These are phyloP conservation scores for Dione vanillae DNA, from an alignment of 2,888 invertebrate species.

Conservation along the genomic window DNA sequence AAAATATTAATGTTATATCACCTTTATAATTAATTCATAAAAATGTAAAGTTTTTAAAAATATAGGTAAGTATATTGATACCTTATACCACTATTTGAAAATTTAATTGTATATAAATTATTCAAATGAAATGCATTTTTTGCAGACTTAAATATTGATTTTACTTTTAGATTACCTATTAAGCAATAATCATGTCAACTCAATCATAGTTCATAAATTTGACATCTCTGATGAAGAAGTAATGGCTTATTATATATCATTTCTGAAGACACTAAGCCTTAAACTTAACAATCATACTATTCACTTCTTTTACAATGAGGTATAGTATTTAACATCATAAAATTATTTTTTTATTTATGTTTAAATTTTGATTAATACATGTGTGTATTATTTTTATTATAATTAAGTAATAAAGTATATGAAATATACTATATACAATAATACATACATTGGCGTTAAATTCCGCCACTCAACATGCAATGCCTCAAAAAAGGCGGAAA, in stretches of 20 bases:
- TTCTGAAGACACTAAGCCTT: conserved; percentile 98
- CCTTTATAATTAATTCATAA: too few species aligned
- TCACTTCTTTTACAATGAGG: conserved; percentile 99
- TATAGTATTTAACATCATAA: conserved; percentile 53
- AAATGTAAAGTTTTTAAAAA: too few species aligned
- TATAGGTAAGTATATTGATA: too few species aligned
- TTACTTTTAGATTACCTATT: conserved; percentile 95
- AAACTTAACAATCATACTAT: conserved; percentile 99
- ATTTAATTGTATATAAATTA: neutral
- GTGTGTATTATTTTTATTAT: neutral
- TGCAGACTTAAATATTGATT: neutral
- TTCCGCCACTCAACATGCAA: too few species aligned
- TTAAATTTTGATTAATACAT: neutral
- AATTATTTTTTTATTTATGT: too few species aligned
- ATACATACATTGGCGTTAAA: too few species aligned
- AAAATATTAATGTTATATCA: too few species aligned
- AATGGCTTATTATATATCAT: conserved; percentile 99
- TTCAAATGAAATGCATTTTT: neutral
- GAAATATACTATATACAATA: too few species aligned
- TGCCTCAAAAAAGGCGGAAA: too few species aligned
- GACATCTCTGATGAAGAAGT: conserved; percentile 99
- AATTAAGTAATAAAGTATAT: too few species aligned
- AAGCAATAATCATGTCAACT: conserved; percentile 99
- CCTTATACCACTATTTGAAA: neutral
- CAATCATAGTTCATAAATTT: conserved; percentile 99